These are phyloP conservation scores for Zaprionus kolodkinae DNA, from an alignment of 1,140 invertebrate species.

Conservation along the genomic window DNA sequence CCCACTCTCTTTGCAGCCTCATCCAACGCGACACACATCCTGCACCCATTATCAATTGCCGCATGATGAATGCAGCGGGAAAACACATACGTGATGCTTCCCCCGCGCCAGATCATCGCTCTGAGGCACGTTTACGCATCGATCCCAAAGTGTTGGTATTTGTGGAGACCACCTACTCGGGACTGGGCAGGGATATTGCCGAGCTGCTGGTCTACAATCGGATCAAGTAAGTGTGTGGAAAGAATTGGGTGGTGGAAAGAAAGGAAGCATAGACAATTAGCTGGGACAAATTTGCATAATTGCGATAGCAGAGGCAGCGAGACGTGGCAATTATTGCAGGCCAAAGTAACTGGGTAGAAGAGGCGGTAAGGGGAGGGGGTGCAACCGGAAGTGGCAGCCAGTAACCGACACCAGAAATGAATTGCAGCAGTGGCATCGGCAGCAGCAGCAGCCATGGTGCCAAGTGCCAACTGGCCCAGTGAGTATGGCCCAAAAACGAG, in stretches of 20 bases:
- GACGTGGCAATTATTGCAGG: constrained; percentile 69
- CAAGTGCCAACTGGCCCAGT: constrained; percentile 44
- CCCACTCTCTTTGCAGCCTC: constrained; percentile 85
- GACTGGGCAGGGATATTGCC: constrained; percentile 95
- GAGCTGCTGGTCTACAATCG: constrained; percentile 96
- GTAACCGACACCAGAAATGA: constrained; percentile 69
- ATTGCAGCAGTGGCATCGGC: constrained; percentile 26
- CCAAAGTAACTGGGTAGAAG: not conserved
- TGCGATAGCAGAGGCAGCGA: constrained; percentile 54
- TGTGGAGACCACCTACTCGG: constrained; percentile 97
- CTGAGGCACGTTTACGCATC: constrained; percentile 91
- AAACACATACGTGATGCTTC: constrained; percentile 86
- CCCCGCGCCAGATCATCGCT: constrained; percentile 90
- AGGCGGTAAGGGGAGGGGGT: not conserved
- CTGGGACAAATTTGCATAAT: constrained; percentile 78
- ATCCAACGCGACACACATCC: constrained; percentile 91
- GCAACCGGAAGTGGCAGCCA: constrained; percentile 68
- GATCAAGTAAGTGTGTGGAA: constrained; percentile 91
- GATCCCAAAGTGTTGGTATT: constrained; percentile 97
- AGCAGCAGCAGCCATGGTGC: constrained; percentile 32
- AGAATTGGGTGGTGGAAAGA: not conserved
- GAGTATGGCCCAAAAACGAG: constrained; percentile 17
- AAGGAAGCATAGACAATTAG: constrained; percentile 75
- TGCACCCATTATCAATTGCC: constrained; percentile 91
- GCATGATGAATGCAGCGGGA: constrained; percentile 86